phyloP scores from a whole-genome alignment of 2,888 invertebrate genomes.

The Caenorhabditis doughertyi region DNA sequence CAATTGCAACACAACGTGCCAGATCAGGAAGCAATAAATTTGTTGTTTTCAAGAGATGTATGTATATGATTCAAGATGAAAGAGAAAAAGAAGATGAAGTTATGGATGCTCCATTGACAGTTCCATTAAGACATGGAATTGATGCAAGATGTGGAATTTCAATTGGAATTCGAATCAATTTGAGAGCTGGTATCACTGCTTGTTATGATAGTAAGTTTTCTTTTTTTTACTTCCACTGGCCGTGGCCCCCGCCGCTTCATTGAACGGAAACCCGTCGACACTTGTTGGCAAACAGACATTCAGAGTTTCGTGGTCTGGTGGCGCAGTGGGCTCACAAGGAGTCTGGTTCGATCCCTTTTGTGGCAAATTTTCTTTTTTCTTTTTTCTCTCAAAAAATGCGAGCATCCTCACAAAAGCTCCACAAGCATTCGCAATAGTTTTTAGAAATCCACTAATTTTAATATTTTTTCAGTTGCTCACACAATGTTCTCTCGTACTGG shows the following conservation, averaged over 20 bases:
- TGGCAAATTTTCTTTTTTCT: no score
- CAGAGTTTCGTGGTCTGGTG: no score
- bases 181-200: constrained; percentile 32
- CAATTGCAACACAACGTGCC: not conserved
- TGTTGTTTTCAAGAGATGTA: constrained; percentile 17
- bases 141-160: constrained; percentile 31
- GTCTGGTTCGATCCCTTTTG: no score
- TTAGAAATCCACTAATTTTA: no score
- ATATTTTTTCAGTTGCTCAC: constrained; percentile 9
- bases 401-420: no score
- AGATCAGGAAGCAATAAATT: not conserved
- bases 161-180: constrained; percentile 13
- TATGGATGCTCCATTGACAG: not conserved
- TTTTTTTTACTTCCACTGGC: not conserved
- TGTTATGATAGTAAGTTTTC: constrained; percentile 28
- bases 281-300: no score
- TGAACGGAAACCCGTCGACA: no score
- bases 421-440: no score
- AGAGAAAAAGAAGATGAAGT: not conserved
- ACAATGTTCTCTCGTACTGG: constrained; percentile 28
- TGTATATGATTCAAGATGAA: constrained; percentile 2
- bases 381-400: no score
- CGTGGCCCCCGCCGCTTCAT: no score
- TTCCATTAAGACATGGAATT: not conserved
- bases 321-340: no score